Percentiles rank a stretch among this genome's conserved stretches.
Evolutionary conservation across 2,797 vertebrate genomes (phyloP).

Genomic region (Thalassophryne amazonica): DNA sequence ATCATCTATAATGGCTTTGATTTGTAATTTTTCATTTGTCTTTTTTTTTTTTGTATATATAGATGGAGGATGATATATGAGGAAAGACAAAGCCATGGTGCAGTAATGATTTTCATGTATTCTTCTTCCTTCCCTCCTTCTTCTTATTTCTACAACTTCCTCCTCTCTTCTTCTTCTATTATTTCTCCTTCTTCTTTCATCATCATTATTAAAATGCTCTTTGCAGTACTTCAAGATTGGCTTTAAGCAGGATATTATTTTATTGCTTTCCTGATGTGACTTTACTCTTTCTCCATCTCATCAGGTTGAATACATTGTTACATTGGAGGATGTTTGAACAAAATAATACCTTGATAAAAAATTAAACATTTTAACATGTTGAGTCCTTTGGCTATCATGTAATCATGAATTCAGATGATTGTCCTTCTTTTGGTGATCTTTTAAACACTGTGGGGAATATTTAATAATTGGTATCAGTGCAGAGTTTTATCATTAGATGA

Average conservation of each 20-base stretch:
- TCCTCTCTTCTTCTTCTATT: no score
- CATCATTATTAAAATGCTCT: no score
- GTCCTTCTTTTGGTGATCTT: neutral
- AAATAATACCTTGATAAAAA: neutral
- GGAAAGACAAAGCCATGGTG: no score
- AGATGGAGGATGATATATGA: no score
- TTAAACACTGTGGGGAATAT: neutral
- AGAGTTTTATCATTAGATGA: no score
- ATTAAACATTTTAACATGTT: neutral
- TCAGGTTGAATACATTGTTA: neutral
- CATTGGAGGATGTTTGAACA: neutral
- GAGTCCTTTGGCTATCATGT: neutral
- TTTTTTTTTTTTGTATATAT: no score
- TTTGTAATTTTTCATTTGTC: no score
- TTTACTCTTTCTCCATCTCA: neutral
- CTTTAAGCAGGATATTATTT: constrained; percentile 1
- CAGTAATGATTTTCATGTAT: no score
- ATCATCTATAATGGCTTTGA: no score
- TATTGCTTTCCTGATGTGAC: constrained; percentile 11
- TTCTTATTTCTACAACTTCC: no score
- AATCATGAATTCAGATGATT: neutral
- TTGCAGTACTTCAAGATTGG: neutral
- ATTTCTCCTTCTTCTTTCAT: no score
- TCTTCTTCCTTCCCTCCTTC: no score
- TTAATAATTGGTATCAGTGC: neutral